Base-by-base conservation (phyloP, 53 echinoderm and acorn worm species). In the Holothuria scabra region DNA sequence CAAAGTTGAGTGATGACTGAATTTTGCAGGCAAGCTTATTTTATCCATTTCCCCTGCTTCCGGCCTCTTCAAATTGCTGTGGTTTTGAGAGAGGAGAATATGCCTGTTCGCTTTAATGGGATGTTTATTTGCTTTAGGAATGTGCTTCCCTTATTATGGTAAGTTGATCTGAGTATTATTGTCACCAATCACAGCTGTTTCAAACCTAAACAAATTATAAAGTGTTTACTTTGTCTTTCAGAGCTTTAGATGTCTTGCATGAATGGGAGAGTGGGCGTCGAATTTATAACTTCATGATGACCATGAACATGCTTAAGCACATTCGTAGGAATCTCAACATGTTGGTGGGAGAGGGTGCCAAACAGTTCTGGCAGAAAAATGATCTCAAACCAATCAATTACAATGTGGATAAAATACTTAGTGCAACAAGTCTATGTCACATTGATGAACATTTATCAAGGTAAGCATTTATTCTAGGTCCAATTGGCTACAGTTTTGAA, bases 191-290 rank as follows among this genome's bases (percentile, higher is more conserved):
- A 18, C 52, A 52, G 52, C 52, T 52, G 52, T 52, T 52, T 16
- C 52, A 52, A 16, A 18, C 52, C 18, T 0, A 18, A 52, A 52
- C 16, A 52, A 18, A n/a, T n/a, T 52, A 18, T 41, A 31, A 65
- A 29, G 12, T 35, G 25, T 49, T 81, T 46, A 41, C 33, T 35
- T 61, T 13, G 0, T 12, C 46, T 46, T 12, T 23, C 46, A 93
- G 96, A 65, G 95, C 93, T 46, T 59, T 79, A 13, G 60, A 82
- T 35, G 94, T 92, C 20, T 84, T 97, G 8, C 97, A 97, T 28
- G 92, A 97, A 68, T 97, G 97, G 97, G 90, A 97, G 65, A 90
- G 87, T 56, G 84, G 91, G 58, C 82, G 99, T 7, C 92, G 99
- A 25, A 20, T 95, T 28, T 99, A 99, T 84, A 92, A 93, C 70